Conservation (phyloP, 2,888 invertebrate species). For the Scrobipalpa atriplicella region DNA sequence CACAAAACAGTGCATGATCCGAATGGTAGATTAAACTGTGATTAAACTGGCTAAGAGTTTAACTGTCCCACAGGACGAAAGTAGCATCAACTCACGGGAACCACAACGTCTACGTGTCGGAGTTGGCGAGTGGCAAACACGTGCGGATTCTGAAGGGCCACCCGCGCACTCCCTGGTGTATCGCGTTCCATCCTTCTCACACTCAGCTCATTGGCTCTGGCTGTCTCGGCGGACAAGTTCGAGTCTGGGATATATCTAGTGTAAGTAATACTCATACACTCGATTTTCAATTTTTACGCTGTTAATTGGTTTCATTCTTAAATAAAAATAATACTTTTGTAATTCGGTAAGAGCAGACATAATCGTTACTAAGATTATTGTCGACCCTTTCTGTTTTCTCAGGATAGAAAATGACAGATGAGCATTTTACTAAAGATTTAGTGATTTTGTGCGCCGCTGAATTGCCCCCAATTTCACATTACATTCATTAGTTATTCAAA, state of each 20-base stretch:
- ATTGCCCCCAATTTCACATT: no score
- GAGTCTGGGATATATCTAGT: constrained; percentile 90
- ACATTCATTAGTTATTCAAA: no score
- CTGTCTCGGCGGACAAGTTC: constrained; percentile 93
- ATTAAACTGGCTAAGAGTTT: neutral
- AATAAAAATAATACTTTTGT: no score
- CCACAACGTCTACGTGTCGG: constrained; percentile 93
- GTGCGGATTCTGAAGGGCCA: constrained; percentile 90
- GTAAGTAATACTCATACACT: constrained; percentile 65
- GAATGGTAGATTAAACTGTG: neutral
- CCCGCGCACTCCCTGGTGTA: constrained; percentile 95
- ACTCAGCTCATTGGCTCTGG: constrained; percentile 93
- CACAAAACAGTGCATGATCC: neutral
- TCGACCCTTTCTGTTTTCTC: no score
- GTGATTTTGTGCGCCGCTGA: no score
- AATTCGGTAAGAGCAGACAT: no score
- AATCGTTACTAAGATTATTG: no score
- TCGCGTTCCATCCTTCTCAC: constrained; percentile 93
- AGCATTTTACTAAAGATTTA: no score
- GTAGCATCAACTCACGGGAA: constrained; percentile 95
- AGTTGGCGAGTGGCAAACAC: constrained; percentile 90
- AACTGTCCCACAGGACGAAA: constrained; percentile 82
- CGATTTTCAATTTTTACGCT: no score
- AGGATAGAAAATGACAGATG: no score
- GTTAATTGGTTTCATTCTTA: no score